Percentiles rank a stretch among this genome's conserved stretches.
Conservation (phyloP, 2,113 vertebrate species). For the Sylvia atricapilla region DNA sequence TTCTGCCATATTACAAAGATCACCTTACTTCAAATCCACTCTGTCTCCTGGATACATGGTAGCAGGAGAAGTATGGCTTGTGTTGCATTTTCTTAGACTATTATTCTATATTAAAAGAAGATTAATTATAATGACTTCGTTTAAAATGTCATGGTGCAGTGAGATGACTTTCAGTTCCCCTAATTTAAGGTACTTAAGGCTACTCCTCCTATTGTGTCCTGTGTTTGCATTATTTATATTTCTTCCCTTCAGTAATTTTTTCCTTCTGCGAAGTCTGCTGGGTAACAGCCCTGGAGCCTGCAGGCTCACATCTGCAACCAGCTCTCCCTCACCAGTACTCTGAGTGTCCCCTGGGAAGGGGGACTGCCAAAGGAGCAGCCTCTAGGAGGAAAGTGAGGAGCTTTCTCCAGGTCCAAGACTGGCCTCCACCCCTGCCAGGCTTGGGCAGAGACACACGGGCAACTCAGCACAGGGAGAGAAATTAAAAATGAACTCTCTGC, state of each 20-base stretch:
- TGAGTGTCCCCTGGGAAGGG: not conserved
- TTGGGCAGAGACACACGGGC: not conserved
- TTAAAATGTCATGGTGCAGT: not conserved
- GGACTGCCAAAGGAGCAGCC: not conserved
- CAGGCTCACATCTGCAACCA: not conserved
- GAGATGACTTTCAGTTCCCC: not conserved
- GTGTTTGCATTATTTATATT: not conserved
- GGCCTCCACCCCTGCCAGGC: not conserved
- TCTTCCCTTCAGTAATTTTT: not conserved
- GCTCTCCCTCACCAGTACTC: not conserved
- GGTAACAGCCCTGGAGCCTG: not conserved
- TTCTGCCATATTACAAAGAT: not conserved
- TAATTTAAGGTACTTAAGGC: not conserved
- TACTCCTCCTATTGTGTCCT: not conserved
- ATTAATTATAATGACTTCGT: not conserved
- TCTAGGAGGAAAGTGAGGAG: not conserved
- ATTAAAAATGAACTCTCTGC: not conserved
- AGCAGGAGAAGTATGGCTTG: not conserved
- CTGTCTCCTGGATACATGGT: not conserved
- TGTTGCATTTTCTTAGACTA: not conserved
- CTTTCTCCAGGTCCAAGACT: not conserved
- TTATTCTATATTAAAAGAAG: slow-evolving; percentile 9
- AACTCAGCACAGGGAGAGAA: not conserved
- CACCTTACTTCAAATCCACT: not conserved
- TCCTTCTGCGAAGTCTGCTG: not conserved